phyloP scores from a whole-genome alignment of 2,113 vertebrate genomes.

The Pseudopodoces humilis region DNA sequence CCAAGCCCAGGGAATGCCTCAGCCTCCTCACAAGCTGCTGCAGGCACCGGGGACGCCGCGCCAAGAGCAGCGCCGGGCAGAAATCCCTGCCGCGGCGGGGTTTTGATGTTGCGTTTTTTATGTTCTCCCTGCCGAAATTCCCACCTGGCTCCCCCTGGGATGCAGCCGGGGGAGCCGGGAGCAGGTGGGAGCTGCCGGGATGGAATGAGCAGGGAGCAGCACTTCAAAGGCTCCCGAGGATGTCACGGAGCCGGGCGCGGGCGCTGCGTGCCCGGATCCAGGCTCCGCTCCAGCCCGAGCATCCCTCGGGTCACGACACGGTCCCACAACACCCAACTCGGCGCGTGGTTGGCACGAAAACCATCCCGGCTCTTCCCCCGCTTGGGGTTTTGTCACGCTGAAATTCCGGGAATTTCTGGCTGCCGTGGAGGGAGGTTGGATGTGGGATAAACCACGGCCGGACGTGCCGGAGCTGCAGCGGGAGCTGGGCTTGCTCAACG shows the following conservation, averaged over 20 bases:
- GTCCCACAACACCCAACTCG: background rate
- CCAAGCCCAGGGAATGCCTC: background rate
- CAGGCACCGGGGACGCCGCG: background rate
- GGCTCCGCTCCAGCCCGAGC: background rate
- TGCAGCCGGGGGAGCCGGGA: background rate
- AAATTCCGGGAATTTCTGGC: background rate
- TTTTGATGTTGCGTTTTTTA: background rate
- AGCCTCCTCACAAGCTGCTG: background rate
- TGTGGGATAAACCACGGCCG: background rate
- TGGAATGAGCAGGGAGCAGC: constrained; percentile 33
- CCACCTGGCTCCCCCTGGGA: background rate
- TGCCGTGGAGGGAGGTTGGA: background rate
- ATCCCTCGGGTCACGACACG: background rate
- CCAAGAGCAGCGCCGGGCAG: background rate
- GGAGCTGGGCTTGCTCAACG: background rate
- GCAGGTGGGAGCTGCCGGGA: background rate
- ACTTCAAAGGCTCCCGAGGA: constrained; percentile 16
- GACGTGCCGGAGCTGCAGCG: background rate
- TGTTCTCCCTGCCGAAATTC: fast-evolving
- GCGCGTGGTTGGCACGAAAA: fast-evolving
- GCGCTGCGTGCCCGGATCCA: fast-evolving
- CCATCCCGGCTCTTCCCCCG: fast-evolving
- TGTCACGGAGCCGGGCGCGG: background rate
- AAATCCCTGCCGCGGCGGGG: background rate
- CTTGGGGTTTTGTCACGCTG: background rate